Percentiles rank a stretch among this genome's conserved stretches.
phyloP scores from a whole-genome alignment of 2,113 vertebrate species.

The Pagrus major region DNA sequence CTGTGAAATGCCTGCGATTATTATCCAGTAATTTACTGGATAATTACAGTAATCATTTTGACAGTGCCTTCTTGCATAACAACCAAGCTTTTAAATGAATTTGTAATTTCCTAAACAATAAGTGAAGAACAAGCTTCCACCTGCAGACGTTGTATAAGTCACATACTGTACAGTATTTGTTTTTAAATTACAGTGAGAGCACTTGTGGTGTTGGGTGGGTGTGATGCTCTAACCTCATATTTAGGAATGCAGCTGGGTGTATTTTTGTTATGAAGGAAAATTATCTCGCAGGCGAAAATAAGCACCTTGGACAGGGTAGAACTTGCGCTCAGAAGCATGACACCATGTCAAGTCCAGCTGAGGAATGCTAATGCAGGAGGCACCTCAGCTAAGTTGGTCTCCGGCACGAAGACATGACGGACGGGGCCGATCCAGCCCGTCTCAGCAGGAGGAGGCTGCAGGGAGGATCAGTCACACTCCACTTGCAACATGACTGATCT shows the following conservation, averaged over 20 bases:
- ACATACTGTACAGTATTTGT: constrained; percentile 3
- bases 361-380: constrained; percentile 49
- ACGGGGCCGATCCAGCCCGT: constrained; percentile 38
- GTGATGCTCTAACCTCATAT: constrained; percentile 58
- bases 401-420: constrained; percentile 45
- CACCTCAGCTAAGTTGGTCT: constrained; percentile 24
- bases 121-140: not conserved
- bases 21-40: no score
- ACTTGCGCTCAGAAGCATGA: constrained; percentile 61
- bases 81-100: no score
- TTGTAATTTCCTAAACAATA: not conserved
- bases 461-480: constrained; percentile 50
- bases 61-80: no score
- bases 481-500: constrained; percentile 45
- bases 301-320: constrained; percentile 73
- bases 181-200: constrained; percentile 13
- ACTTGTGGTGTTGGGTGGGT: constrained; percentile 48
- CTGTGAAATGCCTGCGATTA: no score
- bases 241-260: constrained; percentile 67
- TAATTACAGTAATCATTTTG: no score
- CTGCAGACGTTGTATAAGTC: not conserved
- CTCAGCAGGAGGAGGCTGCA: constrained; percentile 16
- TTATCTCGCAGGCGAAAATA: constrained; percentile 55
- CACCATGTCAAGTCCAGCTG: constrained; percentile 59
- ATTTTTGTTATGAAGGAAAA: constrained; percentile 62